Base-by-base conservation (phyloP, 2,113 vertebrate species). In the Sclerurus mexicanus region DNA sequence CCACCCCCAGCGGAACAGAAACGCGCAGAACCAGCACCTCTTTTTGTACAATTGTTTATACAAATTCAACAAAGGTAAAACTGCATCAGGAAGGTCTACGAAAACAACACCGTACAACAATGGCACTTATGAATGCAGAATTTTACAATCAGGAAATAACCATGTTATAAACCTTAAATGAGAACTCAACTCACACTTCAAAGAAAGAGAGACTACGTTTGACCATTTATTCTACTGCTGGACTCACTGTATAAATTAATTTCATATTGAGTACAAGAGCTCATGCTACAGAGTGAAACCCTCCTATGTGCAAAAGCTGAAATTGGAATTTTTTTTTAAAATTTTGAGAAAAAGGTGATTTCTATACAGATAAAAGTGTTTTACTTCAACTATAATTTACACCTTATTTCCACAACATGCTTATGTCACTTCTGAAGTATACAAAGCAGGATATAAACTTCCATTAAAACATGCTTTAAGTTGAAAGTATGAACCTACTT, bases 41-140 rank as follows among this genome's bases (percentile, higher is more conserved):
- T 95, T 98, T 98, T 98, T 98, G 93, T 98, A 98, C 98, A 98
- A 98, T 95, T 95, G 95, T 98, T 98, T 98, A 98, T 98, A 98
- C 97, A 98, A 98, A 98, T 97, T 98, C 97, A 98, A 97, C 97
- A 98, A 98, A 98, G 98, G 97, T 97, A 98, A 98, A 98, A 98
- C 95, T 59, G 93, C 88, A 69, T 97, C 90, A 96, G 98, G 96
- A 96, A 98, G 95, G 97, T 97, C 97, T 98, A 98, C 93, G 97
- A 97, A 96, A 98, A 98, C 96, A 98, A 92, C 97, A 98, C 97
- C 97, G 62, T 95, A 98, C 97, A 96, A 98, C 98, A 98, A 98
- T 98, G 98, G 98, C 98, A 98, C 98, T 98, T 98, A 96, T 94
- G 96, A 96, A 98, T 96, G 97, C 96, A 93, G 95, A 97, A 96